Percentiles rank a stretch among this genome's conserved stretches.
These are phyloP conservation scores for Halocynthia roretzi DNA, from an alignment of 23 tunicate genomes.

Conservation along the genomic window DNA sequence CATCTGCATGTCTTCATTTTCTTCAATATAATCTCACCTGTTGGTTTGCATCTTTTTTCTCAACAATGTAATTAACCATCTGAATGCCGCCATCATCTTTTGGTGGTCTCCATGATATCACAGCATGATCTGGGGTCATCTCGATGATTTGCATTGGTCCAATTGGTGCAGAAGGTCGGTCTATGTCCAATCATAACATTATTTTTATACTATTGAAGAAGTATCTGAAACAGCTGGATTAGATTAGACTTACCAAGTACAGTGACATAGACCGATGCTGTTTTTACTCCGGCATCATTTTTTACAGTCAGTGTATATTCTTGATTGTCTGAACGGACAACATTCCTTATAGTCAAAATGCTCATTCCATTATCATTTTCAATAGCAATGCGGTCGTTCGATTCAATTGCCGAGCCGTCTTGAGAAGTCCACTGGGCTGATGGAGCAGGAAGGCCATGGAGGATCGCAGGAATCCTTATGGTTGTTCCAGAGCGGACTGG, in stretches of 20 bases:
- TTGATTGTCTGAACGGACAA: constrained; percentile 58
- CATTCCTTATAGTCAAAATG: constrained; percentile 47
- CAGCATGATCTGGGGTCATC: constrained; percentile 78
- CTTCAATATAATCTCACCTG: constrained; percentile 26
- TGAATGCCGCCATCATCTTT: constrained; percentile 93
- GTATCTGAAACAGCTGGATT: too few relatives aligned
- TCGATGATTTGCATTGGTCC: constrained; percentile 74
- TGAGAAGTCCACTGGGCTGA: constrained; percentile 54
- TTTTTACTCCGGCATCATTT: constrained; percentile 73
- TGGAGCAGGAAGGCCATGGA: constrained; percentile 80
- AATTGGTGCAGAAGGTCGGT: constrained; percentile 69
- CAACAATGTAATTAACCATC: constrained; percentile 74
- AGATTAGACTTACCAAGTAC: constrained; percentile 35
- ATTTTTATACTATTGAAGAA: too few relatives aligned
- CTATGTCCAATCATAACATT: background rate
- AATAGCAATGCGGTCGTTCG: constrained; percentile 37
- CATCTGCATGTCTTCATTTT: too few relatives aligned
- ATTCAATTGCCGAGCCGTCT: constrained; percentile 44
- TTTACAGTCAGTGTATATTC: constrained; percentile 76
- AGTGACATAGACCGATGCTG: constrained; percentile 58
- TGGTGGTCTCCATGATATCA: constrained; percentile 88
- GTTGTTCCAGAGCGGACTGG: constrained; percentile 66
- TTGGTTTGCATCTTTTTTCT: constrained; percentile 56
- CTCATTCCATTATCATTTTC: constrained; percentile 23
- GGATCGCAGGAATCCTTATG: constrained; percentile 58